Evolutionary conservation across 2,797 vertebrate species (phyloP).

Genomic region (Erethizon dorsatum): DNA sequence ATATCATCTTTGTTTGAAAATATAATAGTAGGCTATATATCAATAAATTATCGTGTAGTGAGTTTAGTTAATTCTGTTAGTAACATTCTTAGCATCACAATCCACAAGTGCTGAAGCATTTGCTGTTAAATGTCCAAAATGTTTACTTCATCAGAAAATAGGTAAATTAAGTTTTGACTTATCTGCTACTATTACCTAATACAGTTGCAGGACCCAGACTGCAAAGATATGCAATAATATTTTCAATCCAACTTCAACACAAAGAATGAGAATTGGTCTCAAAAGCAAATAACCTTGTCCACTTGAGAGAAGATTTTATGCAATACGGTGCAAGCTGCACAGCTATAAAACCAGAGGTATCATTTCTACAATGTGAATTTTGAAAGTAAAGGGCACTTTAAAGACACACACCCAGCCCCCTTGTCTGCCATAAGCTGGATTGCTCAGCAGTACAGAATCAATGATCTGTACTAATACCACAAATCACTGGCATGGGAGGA

Average conservation of each 20-base stretch:
- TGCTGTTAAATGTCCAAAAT: not conserved
- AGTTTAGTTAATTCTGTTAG: not conserved
- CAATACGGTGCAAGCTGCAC: slow-evolving; percentile 18
- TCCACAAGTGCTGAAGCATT: not conserved
- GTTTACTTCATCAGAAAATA: slow-evolving; percentile 39
- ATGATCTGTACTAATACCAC: slow-evolving; percentile 63
- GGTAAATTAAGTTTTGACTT: not conserved
- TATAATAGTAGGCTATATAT: not conserved
- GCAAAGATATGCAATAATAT: slow-evolving; percentile 35
- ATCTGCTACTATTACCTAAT: not conserved
- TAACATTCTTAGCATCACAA: not conserved
- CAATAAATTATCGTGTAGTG: not conserved
- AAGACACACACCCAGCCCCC: not conserved
- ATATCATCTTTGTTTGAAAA: slow-evolving; percentile 33
- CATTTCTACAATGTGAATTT: slow-evolving; percentile 74
- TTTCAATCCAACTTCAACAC: slow-evolving; percentile 49
- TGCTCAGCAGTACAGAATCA: slow-evolving; percentile 68
- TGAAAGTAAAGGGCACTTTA: slow-evolving; percentile 73
- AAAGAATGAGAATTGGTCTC: slow-evolving; percentile 64
- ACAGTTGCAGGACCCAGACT: not conserved
- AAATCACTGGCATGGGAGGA: slow-evolving; percentile 42
- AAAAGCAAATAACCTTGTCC: slow-evolving; percentile 44
- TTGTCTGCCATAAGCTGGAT: slow-evolving; percentile 22
- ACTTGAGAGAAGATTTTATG: slow-evolving; percentile 58
- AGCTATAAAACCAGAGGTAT: slow-evolving; percentile 64